Evolutionary conservation across 2,797 vertebrate species (phyloP), one percentile per base, ranked within the genome.

Genomic region (Anabacerthia variegaticeps): DNA sequence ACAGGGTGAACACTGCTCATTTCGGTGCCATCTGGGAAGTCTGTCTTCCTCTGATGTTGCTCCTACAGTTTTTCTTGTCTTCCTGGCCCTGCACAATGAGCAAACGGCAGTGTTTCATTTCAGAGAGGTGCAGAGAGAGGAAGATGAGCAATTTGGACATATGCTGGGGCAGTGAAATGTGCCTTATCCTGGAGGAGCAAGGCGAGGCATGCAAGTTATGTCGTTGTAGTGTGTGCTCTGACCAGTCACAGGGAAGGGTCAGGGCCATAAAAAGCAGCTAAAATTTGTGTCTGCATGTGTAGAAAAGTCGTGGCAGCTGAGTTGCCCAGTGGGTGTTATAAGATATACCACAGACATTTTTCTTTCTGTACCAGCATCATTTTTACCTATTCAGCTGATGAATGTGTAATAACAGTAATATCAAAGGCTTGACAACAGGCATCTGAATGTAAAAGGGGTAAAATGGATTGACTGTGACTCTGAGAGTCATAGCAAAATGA

Each of bases 201-300:
- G 92, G 92, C 90, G 68, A 77, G 81, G 65, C 88, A 77, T 61
- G 92, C 56, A 56, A 80, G 49, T 96, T 89, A 48, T 71, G 84
- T 89, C 81, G 54, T 9, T 69, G 41, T 30, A 68, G 39, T 10
- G 37, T 89, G 66, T 81, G 20, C 66, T 88, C 61, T 78, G 85
- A 68, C 46, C 65, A 89, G 44, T 80, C 84, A 77, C 72, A 78
- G 22, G 68, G 49, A n/a, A 92, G 61, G 36, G 34, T 68, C 79
- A 55, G 22, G 52, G 41, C 61, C 1, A 0, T 85, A 75, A 77
- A 93, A 92, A 85, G 21, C 69, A 72, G 61, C 37, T 54, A 54
- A 39, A 85, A 79, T 36, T 44, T 51, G 21, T 73, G 37, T 46
- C 67, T 90, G 27, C 8, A 1, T 56, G 7, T 90, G 8, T 43